phyloP scores from a whole-genome alignment of 2,797 vertebrate species.

The Oreonectes daqikongensis region DNA sequence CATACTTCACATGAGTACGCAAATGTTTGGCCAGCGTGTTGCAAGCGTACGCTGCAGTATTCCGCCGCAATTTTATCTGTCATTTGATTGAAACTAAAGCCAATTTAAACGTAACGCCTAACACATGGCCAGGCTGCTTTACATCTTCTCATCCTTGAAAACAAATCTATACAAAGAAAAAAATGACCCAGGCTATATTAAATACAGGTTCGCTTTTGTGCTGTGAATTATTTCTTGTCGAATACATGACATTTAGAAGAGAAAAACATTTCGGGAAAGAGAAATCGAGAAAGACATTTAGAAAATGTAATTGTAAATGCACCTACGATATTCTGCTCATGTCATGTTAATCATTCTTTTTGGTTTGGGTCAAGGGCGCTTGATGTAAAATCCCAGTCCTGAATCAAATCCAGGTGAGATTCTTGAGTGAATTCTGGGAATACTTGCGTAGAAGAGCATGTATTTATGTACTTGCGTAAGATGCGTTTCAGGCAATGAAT shows the following conservation, averaged over 20 bases:
- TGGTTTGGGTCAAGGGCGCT: neutral
- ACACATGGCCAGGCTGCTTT: neutral
- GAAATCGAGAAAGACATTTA: neutral
- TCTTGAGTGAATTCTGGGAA: neutral
- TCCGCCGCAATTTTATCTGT: neutral
- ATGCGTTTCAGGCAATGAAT: no score
- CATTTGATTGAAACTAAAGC: neutral
- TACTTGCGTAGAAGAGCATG: neutral
- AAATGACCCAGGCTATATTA: neutral
- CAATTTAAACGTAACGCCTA: neutral
- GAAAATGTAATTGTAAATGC: neutral
- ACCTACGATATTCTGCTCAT: neutral
- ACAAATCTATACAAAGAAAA: neutral
- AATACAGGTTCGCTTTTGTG: neutral
- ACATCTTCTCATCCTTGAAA: neutral
- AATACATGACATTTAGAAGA: neutral
- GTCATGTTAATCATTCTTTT: neutral
- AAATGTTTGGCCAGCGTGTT: neutral
- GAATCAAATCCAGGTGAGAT: neutral
- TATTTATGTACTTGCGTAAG: no score
- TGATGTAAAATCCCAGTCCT: neutral
- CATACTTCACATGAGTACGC: neutral
- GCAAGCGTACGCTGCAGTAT: slow-evolving; percentile 2
- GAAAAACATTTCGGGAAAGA: neutral
- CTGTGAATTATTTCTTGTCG: neutral